These are phyloP conservation scores for Corythoichthys intestinalis DNA, from an alignment of 2,113 vertebrate genomes.

Conservation along the genomic window DNA sequence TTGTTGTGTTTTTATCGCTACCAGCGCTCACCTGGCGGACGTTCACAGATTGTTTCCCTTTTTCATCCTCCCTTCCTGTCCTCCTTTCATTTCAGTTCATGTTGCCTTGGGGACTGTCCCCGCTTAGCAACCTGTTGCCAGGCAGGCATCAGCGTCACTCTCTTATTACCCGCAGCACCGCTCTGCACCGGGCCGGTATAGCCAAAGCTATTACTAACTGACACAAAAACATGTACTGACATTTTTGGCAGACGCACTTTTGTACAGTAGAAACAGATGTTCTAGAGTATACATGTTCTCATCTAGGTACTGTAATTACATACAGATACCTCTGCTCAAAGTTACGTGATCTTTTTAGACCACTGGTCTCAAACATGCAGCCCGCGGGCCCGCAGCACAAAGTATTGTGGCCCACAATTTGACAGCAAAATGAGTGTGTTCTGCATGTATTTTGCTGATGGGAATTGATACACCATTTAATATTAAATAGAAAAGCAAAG, in stretches of 20 bases:
- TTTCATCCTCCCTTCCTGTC: conserved; percentile 27
- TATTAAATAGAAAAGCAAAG: too few species aligned
- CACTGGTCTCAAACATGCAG: too few species aligned
- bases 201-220: conserved; percentile 13
- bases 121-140: conserved; percentile 68
- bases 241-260: neutral
- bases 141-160: conserved; percentile 71
- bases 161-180: conserved; percentile 68
- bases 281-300: neutral
- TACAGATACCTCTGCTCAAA: neutral
- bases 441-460: too few species aligned
- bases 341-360: too few species aligned
- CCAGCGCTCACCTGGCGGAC: conserved; percentile 42
- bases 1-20: neutral
- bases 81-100: conserved; percentile 60
- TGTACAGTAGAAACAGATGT: neutral
- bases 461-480: too few species aligned
- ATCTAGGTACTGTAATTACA: neutral
- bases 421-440: too few species aligned
- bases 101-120: conserved; percentile 62
- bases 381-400: too few species aligned
- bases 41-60: conserved; percentile 22
- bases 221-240: neutral
- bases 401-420: too few species aligned
- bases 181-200: conserved; percentile 46